A percentile compares a stretch with the other conserved stretches of the same genome.
phyloP scores from a whole-genome alignment of 2,797 vertebrate species.

The Aulostomus chinensis region DNA sequence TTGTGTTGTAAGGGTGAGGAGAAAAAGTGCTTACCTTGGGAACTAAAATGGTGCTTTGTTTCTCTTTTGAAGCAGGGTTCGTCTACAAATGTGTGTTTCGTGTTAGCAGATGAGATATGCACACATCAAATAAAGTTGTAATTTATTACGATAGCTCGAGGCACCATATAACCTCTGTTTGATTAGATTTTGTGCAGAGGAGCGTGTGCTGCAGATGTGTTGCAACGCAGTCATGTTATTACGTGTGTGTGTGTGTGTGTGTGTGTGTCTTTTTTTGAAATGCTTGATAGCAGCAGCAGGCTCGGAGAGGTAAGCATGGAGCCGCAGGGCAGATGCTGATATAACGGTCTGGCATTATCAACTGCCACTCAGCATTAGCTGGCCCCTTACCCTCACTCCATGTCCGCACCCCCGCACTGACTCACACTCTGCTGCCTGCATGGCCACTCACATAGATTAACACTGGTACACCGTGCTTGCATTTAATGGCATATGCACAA shows the following conservation, averaged over 20 bases:
- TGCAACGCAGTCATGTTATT: conserved; percentile 28
- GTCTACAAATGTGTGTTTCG: conserved; percentile 45
- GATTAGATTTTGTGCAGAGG: conserved; percentile 67
- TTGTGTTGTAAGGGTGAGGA: too few species aligned
- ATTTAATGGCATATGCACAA: conserved; percentile 70
- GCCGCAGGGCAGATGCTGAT: conserved; percentile 82
- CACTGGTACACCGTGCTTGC: conserved; percentile 62
- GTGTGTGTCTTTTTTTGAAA: conserved; percentile 48
- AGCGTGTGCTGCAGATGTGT: conserved; percentile 59
- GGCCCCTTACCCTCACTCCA: conserved; percentile 73
- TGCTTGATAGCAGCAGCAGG: conserved; percentile 59
- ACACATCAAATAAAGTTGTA: conserved; percentile 69
- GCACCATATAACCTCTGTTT: conserved; percentile 69
- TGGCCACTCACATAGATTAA: conserved; percentile 77
- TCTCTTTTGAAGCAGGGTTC: conserved; percentile 13
- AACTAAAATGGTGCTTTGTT: conserved; percentile 39
- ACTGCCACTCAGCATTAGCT: conserved; percentile 83
- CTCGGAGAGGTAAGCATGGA: conserved; percentile 65
- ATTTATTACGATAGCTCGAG: conserved; percentile 69
- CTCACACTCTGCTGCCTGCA: conserved; percentile 78
- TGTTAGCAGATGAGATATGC: conserved; percentile 50
- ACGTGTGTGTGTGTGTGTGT: conserved; percentile 13
- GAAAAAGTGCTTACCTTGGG: too few species aligned
- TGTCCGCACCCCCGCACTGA: conserved; percentile 80
- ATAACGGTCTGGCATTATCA: conserved; percentile 84